phyloP scores from a whole-genome alignment of 2,113 vertebrate genomes.

The Alethe castanea region DNA sequence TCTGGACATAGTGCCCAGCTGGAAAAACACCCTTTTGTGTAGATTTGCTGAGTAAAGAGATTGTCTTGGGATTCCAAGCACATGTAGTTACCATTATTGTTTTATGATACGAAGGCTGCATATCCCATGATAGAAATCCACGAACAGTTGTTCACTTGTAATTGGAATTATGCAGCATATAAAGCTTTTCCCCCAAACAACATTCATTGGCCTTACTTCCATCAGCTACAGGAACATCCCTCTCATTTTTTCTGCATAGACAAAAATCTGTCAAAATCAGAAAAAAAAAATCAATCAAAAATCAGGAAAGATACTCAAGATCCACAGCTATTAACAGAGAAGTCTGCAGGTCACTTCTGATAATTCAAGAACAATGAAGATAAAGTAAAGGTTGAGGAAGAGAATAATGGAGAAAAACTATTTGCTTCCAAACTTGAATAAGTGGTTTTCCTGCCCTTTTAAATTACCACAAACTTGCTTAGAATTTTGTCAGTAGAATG shows the following conservation, averaged over 20 bases:
- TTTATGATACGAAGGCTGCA: neutral
- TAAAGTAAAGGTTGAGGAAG: neutral
- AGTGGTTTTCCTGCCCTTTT: neutral
- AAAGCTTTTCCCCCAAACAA: neutral
- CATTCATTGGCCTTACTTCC: neutral
- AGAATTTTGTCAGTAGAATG: neutral
- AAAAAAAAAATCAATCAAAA: neutral
- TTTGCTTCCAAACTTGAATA: neutral
- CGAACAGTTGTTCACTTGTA: neutral
- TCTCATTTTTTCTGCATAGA: neutral
- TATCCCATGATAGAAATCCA: neutral
- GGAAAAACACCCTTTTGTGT: neutral
- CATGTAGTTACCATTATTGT: neutral
- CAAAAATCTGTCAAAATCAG: neutral
- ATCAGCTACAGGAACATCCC: neutral
- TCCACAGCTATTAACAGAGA: neutral
- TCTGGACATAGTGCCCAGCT: neutral
- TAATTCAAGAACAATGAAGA: neutral
- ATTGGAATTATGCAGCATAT: neutral
- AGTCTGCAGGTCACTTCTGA: neutral
- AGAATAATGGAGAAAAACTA: neutral
- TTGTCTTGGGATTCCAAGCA: neutral
- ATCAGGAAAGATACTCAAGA: neutral
- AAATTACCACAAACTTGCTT: neutral
- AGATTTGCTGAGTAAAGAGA: constrained; percentile 6